Base-by-base conservation (phyloP, 2,797 vertebrate species). In the Brachyrhaphis roseni region DNA sequence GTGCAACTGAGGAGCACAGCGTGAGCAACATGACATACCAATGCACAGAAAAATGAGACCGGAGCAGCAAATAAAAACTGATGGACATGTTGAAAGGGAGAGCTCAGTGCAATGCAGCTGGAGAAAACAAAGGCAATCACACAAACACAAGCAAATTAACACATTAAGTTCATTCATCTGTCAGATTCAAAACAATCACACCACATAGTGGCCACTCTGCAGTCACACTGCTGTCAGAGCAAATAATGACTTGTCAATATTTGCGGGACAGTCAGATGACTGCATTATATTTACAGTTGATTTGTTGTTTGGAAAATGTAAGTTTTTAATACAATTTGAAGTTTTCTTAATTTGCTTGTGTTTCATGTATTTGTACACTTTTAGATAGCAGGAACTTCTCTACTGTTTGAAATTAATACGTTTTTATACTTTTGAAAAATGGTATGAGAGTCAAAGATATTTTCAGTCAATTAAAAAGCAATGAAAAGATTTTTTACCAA, bases 1-100 rank as follows among this genome's bases (percentile, higher is more conserved):
- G 86, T 86, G 83, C 82, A 72, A 82, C 80, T 86, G 79, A 78
- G 90, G 90, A 89, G 91, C 88, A 93, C 90, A 92, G 90, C 86
- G 76, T 91, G 89, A 91, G 47, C 71, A 84, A 90, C 84, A 86
- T 71, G 11, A 89, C 87, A 88, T 13, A 78, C 81, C 78, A 82
- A 75, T 85, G 80, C 87, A 88, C 64, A 74, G 76, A 84, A 76
- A 74, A 70, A 77, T 41, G 5, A 81, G 23, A 57, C 31, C 78
- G 23, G 66, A 90, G 47, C 70, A 77, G 77, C 57, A 75, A 68
- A 31, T 72, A 66, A 49, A 74, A 10, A 43, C 39, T 55, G 34
- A 12, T 28, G 28, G 20, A 45, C 3, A 6, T 18, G 15, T 26
- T 53, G 18, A 57, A 39, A 36, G 26, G 26, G 43, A 74, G 47